These are phyloP conservation scores for Myiozetetes cayanensis DNA, from an alignment of 2,113 vertebrate genomes.

Conservation along the genomic window DNA sequence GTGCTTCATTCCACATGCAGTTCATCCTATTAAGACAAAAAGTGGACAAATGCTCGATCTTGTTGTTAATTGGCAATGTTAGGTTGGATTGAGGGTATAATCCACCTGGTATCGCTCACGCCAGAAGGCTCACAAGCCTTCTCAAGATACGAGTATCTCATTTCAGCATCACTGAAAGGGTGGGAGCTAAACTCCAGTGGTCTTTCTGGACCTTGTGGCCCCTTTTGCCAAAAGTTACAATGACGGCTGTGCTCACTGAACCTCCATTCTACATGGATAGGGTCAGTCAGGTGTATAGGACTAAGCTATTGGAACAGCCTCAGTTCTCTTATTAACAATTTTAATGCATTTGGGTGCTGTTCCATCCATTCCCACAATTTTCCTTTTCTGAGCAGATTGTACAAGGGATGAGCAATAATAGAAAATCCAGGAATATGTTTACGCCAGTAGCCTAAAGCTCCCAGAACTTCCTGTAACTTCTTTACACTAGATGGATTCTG, in stretches of 20 bases:
- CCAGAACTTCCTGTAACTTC: background rate
- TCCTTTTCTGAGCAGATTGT: background rate
- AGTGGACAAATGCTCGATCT: background rate
- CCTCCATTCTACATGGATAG: background rate
- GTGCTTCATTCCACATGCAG: background rate
- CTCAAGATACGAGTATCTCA: background rate
- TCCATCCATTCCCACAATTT: background rate
- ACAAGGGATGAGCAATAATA: background rate
- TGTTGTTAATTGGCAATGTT: background rate
- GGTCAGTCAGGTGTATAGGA: background rate
- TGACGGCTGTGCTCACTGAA: background rate
- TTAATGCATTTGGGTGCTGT: background rate
- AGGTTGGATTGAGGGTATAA: background rate
- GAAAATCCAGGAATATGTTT: background rate
- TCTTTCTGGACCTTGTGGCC: background rate
- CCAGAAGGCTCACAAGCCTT: background rate
- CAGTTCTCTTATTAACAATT: background rate
- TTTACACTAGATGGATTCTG: background rate
- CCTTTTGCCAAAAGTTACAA: background rate
- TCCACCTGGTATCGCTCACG: background rate
- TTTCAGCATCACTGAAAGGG: background rate
- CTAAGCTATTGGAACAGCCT: background rate
- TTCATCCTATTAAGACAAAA: background rate
- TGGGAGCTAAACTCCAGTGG: background rate
- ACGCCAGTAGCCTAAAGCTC: background rate